phyloP scores from a whole-genome alignment of 2,797 vertebrate genomes.

The Brachyalestes nurse region DNA sequence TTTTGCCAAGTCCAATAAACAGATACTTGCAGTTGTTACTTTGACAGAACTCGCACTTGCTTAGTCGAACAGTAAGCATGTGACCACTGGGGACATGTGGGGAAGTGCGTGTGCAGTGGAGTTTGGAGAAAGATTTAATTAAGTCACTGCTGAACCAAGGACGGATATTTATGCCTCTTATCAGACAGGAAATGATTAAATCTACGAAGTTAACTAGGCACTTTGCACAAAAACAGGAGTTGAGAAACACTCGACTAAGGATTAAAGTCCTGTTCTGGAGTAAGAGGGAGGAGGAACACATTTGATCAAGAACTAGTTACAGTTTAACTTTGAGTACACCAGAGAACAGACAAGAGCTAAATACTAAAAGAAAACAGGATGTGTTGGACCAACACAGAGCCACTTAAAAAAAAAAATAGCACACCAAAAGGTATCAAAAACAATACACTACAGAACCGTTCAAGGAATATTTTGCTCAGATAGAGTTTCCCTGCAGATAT shows the following conservation, averaged over 20 bases:
- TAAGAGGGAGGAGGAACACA: background rate
- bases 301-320: background rate
- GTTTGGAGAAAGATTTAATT: background rate
- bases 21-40: background rate
- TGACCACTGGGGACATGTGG: background rate
- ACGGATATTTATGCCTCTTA: background rate
- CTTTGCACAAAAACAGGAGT: background rate
- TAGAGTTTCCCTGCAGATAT: no score
- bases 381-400: background rate
- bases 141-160: background rate
- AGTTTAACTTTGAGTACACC: conserved; percentile 12
- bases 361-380: background rate
- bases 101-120: background rate
- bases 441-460: no score
- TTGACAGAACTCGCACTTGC: background rate
- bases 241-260: conserved; percentile 36
- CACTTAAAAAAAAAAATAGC: background rate
- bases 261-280: conserved; percentile 36
- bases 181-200: no score
- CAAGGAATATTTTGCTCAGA: no score
- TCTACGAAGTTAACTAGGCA: background rate
- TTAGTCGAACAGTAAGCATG: background rate
- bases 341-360: background rate
- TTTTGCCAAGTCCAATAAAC: background rate
- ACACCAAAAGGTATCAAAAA: no score